Percentiles rank a stretch among this genome's conserved stretches.
Conservation (phyloP, 2,797 vertebrate genomes). For the Austrolebias charrua region DNA sequence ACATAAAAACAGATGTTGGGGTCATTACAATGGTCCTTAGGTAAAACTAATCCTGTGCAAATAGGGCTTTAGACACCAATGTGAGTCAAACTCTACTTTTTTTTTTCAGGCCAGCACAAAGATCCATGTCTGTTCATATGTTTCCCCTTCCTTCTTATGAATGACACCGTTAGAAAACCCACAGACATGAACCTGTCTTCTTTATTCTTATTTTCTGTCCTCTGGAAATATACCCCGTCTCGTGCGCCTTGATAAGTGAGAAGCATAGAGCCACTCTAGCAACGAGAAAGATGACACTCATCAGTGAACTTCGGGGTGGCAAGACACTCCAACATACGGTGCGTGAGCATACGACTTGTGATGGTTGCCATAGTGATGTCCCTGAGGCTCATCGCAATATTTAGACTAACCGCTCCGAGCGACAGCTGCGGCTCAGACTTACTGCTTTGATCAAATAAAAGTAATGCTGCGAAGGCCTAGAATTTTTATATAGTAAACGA, state of each 20-base stretch:
- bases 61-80: constrained; percentile 9
- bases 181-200: constrained; percentile 27
- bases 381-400: constrained; percentile 61
- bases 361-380: constrained; percentile 69
- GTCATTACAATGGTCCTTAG: too few relatives aligned
- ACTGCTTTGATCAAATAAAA: constrained; percentile 43
- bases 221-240: constrained; percentile 39
- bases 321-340: constrained; percentile 23
- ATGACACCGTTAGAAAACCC: constrained; percentile 54
- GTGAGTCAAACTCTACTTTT: constrained; percentile 54
- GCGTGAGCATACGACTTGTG: constrained; percentile 38
- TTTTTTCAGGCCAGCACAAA: constrained; percentile 63
- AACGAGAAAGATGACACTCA: constrained; percentile 36
- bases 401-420: constrained; percentile 46
- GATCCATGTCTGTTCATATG: constrained; percentile 45
- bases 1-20: too few relatives aligned
- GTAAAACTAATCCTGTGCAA: too few relatives aligned
- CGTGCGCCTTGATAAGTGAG: constrained; percentile 41
- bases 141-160: constrained; percentile 23
- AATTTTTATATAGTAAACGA: constrained; percentile 11
- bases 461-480: constrained; percentile 10
- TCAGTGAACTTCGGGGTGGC: constrained; percentile 38
- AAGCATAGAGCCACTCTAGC: constrained; percentile 1
- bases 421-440: constrained; percentile 28
- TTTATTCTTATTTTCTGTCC: constrained; percentile 25